Evolutionary conservation across 2,888 invertebrate genomes (phyloP).

Genomic region (Anagyrus pseudococci): DNA sequence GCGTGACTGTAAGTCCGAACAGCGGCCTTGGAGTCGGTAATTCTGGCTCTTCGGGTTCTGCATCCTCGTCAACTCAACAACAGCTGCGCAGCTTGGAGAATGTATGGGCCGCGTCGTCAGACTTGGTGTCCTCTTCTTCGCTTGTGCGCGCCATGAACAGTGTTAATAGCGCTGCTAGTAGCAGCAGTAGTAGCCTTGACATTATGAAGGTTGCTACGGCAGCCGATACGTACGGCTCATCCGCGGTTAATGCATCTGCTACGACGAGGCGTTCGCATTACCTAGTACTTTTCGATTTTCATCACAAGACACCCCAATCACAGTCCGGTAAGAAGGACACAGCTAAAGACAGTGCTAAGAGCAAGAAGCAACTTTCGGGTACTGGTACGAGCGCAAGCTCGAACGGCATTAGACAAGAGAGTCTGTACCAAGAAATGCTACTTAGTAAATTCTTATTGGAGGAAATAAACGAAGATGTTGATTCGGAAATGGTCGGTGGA

Average conservation of each 20-base stretch:
- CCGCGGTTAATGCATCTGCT: slow-evolving; percentile 45
- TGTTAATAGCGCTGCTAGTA: slow-evolving; percentile 70
- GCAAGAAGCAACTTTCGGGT: slow-evolving; percentile 60
- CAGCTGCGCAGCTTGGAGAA: slow-evolving; percentile 56
- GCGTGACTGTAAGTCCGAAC: slow-evolving; percentile 59
- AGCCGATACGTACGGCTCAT: slow-evolving; percentile 32
- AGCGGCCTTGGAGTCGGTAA: not conserved
- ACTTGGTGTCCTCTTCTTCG: slow-evolving; percentile 56
- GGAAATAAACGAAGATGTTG: slow-evolving; percentile 60
- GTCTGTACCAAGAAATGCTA: slow-evolving; percentile 58
- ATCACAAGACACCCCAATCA: slow-evolving; percentile 66
- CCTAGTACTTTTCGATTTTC: slow-evolving; percentile 75
- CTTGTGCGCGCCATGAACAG: slow-evolving; percentile 79
- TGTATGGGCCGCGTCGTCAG: slow-evolving; percentile 57
- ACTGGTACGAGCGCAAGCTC: slow-evolving; percentile 66
- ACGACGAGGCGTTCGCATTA: slow-evolving; percentile 61
- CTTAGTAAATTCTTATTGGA: slow-evolving; percentile 59
- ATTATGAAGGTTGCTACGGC: slow-evolving; percentile 62
- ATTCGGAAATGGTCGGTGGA: slow-evolving; percentile 54
- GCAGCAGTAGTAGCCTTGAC: slow-evolving; percentile 60
- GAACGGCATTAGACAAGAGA: slow-evolving; percentile 57
- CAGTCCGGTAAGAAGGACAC: slow-evolving; percentile 59
- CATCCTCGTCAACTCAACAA: slow-evolving; percentile 45
- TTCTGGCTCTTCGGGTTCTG: not conserved
- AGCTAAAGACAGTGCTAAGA: slow-evolving; percentile 61